Evolutionary conservation across 2,797 vertebrate species (phyloP), one percentile per base, ranked within the genome.

Genomic region (Sciaenops ocellatus): DNA sequence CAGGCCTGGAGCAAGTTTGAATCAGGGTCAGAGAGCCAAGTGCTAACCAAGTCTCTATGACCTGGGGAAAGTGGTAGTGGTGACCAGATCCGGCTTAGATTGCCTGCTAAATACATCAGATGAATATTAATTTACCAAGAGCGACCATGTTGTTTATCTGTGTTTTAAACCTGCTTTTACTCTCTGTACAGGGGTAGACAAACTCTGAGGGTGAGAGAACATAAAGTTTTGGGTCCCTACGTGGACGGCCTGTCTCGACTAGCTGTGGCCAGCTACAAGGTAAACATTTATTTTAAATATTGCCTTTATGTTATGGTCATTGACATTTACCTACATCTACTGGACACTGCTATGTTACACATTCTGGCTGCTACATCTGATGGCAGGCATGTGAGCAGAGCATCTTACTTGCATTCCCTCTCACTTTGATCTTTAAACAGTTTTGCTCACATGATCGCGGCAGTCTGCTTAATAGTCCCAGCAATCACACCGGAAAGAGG

Each of bases 241-340:
- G 98, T 99, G 68, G 98, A 99, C 73, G 98, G 98, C 41, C 94
- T 99, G 51, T 99, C 98, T 76, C 97, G 98, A 75, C 94, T 99
- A 76, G 98, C 98, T 18, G 98, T 99, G 85, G 93, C 97, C 75
- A 95, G 96, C 92, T 99, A 99, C 91, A 99, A 99, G 98, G 98
- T 96, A 93, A 85, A 50, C 9, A 9, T 41, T 52, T 3, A 26
- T 65, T 11, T 50, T 20, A 0, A 57, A 38, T 26, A 2, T 20
- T 73, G 15, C 4, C 22, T 74, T 69, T 41, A 22, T n/a, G 6
- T 6, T 42, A 46, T 12, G 12, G 52, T 46, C 22, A 34, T 22
- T 22, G 50, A 6, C 22, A 1, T 11, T 60, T 12, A 42, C 10
- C 8, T 28, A 38, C 24, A 0, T 71, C 18, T n/a, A 41, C 13